These are phyloP conservation scores for Thripadectes ignobilis DNA, from an alignment of 2,797 vertebrate genomes.

Conservation along the genomic window DNA sequence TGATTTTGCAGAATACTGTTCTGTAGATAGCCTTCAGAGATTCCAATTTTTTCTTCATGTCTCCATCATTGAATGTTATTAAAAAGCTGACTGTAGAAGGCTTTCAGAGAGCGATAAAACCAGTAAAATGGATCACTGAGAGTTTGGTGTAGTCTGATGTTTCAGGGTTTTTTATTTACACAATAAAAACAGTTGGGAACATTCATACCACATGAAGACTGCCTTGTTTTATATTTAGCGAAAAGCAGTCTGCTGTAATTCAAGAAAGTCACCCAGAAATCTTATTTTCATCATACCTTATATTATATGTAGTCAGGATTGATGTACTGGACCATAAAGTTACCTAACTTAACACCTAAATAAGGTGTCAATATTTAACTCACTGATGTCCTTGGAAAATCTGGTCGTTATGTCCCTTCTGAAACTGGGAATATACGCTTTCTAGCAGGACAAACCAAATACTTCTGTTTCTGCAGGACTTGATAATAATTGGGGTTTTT, in stretches of 20 bases:
- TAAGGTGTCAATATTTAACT: background rate
- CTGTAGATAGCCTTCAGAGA: background rate
- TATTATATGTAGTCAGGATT: background rate
- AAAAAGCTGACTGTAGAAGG: background rate
- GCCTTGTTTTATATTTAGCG: background rate
- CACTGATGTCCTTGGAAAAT: background rate
- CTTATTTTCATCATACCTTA: background rate
- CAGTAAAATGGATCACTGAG: background rate
- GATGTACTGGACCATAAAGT: background rate
- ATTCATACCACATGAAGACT: background rate
- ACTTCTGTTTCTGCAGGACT: background rate
- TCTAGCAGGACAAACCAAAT: background rate
- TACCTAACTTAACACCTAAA: background rate
- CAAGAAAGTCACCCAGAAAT: background rate
- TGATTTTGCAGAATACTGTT: background rate
- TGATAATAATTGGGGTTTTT: accelerated
- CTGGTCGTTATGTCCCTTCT: background rate
- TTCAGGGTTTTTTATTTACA: background rate
- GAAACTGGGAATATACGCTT: background rate
- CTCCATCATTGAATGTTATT: background rate
- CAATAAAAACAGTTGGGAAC: background rate
- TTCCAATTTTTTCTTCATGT: background rate
- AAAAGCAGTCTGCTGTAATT: background rate
- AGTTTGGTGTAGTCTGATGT: background rate
- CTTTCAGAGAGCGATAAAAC: background rate